Evolutionary conservation across 1,140 invertebrate species (phyloP).

Genomic region (Drosophila pectinifera): DNA sequence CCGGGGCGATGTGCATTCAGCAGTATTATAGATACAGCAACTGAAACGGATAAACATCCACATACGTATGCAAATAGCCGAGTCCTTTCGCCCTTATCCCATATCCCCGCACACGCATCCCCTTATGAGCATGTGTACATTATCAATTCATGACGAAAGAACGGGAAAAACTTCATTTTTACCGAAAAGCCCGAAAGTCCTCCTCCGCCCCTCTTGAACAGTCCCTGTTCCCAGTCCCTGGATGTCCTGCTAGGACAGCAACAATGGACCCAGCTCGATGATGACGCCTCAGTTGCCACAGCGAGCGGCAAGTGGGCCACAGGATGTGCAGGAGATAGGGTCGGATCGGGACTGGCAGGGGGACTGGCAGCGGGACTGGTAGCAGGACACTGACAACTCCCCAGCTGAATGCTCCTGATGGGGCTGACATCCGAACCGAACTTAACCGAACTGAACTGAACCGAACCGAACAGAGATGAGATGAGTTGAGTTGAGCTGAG

Average conservation of each 20-base stretch:
- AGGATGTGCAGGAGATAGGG: conserved; percentile 57
- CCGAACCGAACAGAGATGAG: conserved; percentile 25
- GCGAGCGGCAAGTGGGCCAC: conserved; percentile 72
- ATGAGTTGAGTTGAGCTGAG: conserved; percentile 15
- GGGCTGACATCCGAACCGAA: conserved; percentile 77
- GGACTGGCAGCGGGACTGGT: conserved; percentile 12
- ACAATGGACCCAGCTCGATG: conserved; percentile 58
- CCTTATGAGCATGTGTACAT: conserved; percentile 80
- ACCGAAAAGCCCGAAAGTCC: conserved; percentile 47
- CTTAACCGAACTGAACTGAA: conserved; percentile 46
- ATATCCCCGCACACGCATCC: conserved; percentile 38
- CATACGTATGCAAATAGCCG: conserved; percentile 72
- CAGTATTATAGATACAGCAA: conserved; percentile 53
- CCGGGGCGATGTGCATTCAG: conserved; percentile 53
- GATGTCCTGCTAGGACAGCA: conserved; percentile 44
- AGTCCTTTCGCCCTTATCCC: conserved; percentile 6
- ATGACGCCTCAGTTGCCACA: conserved; percentile 77
- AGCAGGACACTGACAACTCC: conserved; percentile 72
- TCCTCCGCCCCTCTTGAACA: neutral
- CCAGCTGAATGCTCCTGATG: conserved; percentile 70
- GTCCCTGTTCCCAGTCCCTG: neutral
- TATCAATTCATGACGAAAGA: conserved; percentile 83
- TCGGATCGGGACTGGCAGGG: conserved; percentile 21
- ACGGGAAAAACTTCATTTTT: conserved; percentile 80
- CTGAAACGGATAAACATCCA: conserved; percentile 48